A percentile compares a stretch with the other conserved stretches of the same genome.
These are phyloP conservation scores for Sabatieria punctata DNA, from an alignment of 2,888 invertebrate genomes.

Conservation along the genomic window DNA sequence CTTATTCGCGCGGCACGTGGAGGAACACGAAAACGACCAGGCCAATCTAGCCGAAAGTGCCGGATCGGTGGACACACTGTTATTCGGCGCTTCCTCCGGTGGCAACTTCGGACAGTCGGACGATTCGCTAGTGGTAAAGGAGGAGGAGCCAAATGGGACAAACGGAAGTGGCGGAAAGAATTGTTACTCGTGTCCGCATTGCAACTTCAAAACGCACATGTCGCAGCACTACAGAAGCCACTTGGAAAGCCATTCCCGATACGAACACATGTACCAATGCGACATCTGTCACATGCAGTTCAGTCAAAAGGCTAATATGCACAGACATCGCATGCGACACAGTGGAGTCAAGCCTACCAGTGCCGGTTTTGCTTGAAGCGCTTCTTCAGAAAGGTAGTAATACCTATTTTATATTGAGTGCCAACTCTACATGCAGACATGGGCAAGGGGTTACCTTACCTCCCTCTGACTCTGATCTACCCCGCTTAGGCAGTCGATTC, in stretches of 20 bases:
- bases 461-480: no score
- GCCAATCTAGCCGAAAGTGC: background rate
- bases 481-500: no score
- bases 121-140: no score
- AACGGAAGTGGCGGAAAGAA: background rate
- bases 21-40: conserved; percentile 16
- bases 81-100: no score
- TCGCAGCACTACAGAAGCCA: conserved; percentile 18
- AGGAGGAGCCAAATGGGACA: background rate
- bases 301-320: conserved; percentile 86
- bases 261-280: conserved; percentile 71
- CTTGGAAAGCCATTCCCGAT: conserved; percentile 26
- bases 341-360: conserved; percentile 83
- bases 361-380: conserved; percentile 75
- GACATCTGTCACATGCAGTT: conserved; percentile 93
- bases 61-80: no score
- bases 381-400: conserved; percentile 63
- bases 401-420: no score
- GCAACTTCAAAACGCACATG: conserved; percentile 29
- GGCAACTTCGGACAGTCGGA: background rate
- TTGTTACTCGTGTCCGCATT: conserved; percentile 27
- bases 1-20: conserved; percentile 22
- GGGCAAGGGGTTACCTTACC: no score
- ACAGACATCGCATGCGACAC: conserved; percentile 79
- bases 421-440: no score